Percentiles rank a stretch among this genome's conserved stretches.
Evolutionary conservation across 2,113 vertebrate species (phyloP).

Genomic region (Microtus richardsoni): DNA sequence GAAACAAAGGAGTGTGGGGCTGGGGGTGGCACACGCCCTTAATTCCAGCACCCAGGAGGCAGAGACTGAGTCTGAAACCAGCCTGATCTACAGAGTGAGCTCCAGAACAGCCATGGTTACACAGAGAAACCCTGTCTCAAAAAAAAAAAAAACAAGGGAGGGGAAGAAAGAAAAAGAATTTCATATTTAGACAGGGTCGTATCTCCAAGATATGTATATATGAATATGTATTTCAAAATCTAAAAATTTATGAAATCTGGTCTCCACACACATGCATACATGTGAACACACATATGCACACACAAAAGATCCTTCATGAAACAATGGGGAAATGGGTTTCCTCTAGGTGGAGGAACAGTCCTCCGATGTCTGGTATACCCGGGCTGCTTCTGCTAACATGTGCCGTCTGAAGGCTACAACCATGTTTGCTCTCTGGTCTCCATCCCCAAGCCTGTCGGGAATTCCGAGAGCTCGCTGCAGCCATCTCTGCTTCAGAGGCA

Average conservation of each 20-base stretch:
- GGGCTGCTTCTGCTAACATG: neutral
- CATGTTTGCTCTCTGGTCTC: fast-evolving
- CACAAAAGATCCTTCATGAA: neutral
- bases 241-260: neutral
- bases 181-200: neutral
- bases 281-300: no score
- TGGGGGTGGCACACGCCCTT: no score
- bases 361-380: neutral
- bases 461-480: fast-evolving
- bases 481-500: neutral
- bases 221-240: neutral
- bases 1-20: no score
- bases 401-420: fast-evolving
- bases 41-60: no score
- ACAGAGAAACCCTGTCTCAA: neutral
- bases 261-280: neutral
- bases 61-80: no score
- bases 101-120: neutral
- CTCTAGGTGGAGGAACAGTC: neutral
- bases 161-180: neutral
- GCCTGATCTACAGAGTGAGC: neutral
- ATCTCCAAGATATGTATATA: neutral
- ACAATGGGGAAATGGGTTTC: neutral
- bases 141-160: no score
- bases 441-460: neutral